Percentiles rank a stretch among this genome's conserved stretches.
These are phyloP conservation scores for Chironomus striatipennis DNA, from an alignment of 1,140 invertebrate genomes.

Conservation along the genomic window DNA sequence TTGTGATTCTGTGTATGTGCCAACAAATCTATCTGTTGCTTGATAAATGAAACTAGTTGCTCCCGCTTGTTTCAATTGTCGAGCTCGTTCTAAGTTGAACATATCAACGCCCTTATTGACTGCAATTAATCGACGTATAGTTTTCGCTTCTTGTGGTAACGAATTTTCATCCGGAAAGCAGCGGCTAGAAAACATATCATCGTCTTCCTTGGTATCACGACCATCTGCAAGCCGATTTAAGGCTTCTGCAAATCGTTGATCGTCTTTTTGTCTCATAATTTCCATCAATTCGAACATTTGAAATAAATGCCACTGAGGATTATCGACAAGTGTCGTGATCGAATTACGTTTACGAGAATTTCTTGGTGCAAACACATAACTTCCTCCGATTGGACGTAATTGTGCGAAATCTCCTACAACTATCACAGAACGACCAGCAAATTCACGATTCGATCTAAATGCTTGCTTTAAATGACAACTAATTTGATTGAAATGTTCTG, in stretches of 20 bases:
- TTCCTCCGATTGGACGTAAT: constrained; percentile 26
- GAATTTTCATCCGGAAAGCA: background rate
- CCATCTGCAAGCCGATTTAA: constrained; percentile 29
- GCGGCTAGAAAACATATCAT: background rate
- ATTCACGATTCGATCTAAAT: constrained; percentile 28
- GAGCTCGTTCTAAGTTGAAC: background rate
- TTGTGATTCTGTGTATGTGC: background rate
- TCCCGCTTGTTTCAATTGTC: background rate
- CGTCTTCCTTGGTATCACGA: background rate
- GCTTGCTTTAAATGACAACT: constrained; percentile 33
- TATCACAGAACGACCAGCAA: constrained; percentile 30
- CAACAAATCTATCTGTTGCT: background rate
- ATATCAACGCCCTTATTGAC: background rate
- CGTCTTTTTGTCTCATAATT: constrained; percentile 31
- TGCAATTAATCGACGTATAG: background rate
- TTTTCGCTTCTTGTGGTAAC: background rate
- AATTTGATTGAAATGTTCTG: constrained; percentile 29
- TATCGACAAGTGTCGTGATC: background rate
- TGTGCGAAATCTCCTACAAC: constrained; percentile 26
- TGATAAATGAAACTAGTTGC: background rate
- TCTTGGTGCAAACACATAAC: constrained; percentile 23
- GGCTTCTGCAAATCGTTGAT: constrained; percentile 28
- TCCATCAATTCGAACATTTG: constrained; percentile 27
- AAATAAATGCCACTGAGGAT: constrained; percentile 26
- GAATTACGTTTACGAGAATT: background rate